Conservation (phyloP, 2,797 vertebrate genomes). For the Microctenopoma steveboyesi region DNA sequence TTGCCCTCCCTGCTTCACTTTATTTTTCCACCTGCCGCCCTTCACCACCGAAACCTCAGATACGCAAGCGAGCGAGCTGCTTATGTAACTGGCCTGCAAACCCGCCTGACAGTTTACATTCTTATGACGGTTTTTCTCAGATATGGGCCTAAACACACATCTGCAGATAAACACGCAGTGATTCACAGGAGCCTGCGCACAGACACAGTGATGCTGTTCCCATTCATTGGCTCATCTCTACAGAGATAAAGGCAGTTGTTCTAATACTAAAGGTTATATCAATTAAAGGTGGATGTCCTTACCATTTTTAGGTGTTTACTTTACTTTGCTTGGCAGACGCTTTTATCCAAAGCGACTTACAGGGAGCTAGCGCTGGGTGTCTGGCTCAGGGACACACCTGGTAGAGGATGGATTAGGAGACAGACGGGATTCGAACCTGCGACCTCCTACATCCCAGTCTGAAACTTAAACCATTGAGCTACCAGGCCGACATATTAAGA, state of each 20-base stretch:
- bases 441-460: too few species aligned
- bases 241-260: background rate
- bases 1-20: slow-evolving; percentile 30
- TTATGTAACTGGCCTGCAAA: slow-evolving; percentile 64
- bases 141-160: slow-evolving; percentile 41
- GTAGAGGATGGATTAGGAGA: too few species aligned
- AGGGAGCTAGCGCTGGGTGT: too few species aligned
- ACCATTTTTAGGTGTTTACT: background rate
- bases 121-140: slow-evolving; percentile 47
- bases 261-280: too few species aligned
- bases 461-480: too few species aligned
- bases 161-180: slow-evolving; percentile 32
- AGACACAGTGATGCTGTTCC: background rate
- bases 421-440: too few species aligned
- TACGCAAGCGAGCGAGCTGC: slow-evolving; percentile 54
- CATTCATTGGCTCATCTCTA: background rate
- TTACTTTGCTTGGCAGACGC: too few species aligned
- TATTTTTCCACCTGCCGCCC: slow-evolving; percentile 29
- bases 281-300: too few species aligned
- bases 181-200: slow-evolving; percentile 22
- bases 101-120: slow-evolving; percentile 54
- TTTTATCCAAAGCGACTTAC: background rate
- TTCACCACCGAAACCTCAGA: slow-evolving; percentile 61
- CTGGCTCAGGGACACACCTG: too few species aligned
- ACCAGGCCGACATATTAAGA: background rate